Conservation (phyloP, 2,888 invertebrate genomes). For the Heliconius ismenius region DNA sequence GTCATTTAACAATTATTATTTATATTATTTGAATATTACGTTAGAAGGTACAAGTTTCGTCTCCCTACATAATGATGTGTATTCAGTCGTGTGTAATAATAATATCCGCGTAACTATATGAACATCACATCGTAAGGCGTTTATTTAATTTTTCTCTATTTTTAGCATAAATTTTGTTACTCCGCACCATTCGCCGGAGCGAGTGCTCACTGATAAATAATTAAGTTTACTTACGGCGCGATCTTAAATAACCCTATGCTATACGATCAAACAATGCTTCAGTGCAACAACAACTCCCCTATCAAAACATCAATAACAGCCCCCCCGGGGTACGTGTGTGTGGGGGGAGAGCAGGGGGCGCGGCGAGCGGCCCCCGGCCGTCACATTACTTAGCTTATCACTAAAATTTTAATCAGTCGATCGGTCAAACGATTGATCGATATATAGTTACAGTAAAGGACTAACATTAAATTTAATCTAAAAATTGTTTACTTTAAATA, state of each 20-base stretch:
- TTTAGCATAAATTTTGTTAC: slow-evolving; percentile 71
- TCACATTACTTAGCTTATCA: slow-evolving; percentile 79
- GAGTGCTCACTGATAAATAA: slow-evolving; percentile 79
- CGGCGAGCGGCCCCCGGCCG: slow-evolving; percentile 51
- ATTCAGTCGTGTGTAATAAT: slow-evolving; percentile 68
- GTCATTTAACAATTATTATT: slow-evolving; percentile 52
- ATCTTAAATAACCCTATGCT: slow-evolving; percentile 82
- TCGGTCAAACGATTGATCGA: slow-evolving; percentile 82
- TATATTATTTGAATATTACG: slow-evolving; percentile 56
- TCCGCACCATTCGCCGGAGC: slow-evolving; percentile 75
- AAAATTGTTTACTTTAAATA: slow-evolving; percentile 80
- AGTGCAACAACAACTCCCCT: slow-evolving; percentile 77
- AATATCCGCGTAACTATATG: slow-evolving; percentile 75
- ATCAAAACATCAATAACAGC: slow-evolving; percentile 77
- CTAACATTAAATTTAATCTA: slow-evolving; percentile 83
- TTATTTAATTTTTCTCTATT: slow-evolving; percentile 58
- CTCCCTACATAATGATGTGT: slow-evolving; percentile 67
- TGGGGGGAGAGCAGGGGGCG: too few relatives aligned
- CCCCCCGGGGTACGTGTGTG: slow-evolving; percentile 42
- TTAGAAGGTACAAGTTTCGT: slow-evolving; percentile 65
- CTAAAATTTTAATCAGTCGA: slow-evolving; percentile 83
- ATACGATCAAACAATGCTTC: slow-evolving; percentile 80
- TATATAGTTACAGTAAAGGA: slow-evolving; percentile 79
- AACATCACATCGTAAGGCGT: slow-evolving; percentile 76
- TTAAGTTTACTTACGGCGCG: slow-evolving; percentile 78